Evolutionary conservation across 2,113 vertebrate genomes (phyloP).

Genomic region (Barbus barbus): DNA sequence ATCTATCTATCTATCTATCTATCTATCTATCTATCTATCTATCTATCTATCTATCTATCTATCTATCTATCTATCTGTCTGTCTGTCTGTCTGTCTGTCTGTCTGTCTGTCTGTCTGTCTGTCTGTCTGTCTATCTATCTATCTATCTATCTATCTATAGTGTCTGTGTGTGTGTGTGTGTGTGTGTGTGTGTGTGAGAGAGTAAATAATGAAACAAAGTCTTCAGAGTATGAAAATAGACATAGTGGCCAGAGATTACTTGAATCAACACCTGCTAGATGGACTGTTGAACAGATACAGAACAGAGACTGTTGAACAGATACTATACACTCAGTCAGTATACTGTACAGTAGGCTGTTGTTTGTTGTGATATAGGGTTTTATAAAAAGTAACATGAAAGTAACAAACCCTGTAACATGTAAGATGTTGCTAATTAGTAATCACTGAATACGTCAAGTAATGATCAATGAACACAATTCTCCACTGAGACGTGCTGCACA

Average conservation of each 20-base stretch:
- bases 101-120: too few relatives aligned
- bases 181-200: neutral
- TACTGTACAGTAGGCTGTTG: neutral
- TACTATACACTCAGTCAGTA: neutral
- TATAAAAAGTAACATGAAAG: neutral
- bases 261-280: neutral
- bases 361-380: neutral
- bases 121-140: too few relatives aligned
- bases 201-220: neutral
- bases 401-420: neutral
- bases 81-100: too few relatives aligned
- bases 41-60: too few relatives aligned
- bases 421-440: conserved; percentile 17
- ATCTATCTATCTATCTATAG: too few relatives aligned
- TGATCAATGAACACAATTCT: neutral
- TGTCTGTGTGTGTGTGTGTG: too few relatives aligned
- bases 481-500: neutral
- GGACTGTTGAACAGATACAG: conserved; percentile 3
- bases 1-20: too few relatives aligned
- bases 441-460: conserved; percentile 4
- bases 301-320: too few relatives aligned
- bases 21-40: too few relatives aligned
- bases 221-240: too few relatives aligned
- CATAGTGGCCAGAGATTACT: too few relatives aligned
- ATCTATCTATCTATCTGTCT: too few relatives aligned